phyloP scores from a whole-genome alignment of 2,797 vertebrate genomes.

The Poeciliopsis presidionis region DNA sequence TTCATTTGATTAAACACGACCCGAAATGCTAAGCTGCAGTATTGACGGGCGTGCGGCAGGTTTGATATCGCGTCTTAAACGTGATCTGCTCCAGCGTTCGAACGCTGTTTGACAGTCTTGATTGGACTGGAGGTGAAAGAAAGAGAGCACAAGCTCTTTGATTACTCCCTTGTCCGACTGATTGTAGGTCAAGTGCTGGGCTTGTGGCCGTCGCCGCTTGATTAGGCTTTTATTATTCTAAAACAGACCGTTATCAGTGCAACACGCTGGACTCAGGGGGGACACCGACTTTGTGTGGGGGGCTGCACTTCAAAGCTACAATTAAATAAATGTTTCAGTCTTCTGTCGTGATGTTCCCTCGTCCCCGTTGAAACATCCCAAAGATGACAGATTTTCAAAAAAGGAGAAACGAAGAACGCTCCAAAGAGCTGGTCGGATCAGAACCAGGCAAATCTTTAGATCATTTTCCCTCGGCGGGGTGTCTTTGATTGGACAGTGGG shows the following conservation, averaged over 20 bases:
- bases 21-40: neutral
- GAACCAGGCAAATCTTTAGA: constrained; percentile 24
- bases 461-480: constrained; percentile 32
- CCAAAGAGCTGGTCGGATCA: constrained; percentile 32
- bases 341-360: constrained; percentile 15
- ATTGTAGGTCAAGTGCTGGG: constrained; percentile 52
- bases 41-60: neutral
- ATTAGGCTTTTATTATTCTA: constrained; percentile 53
- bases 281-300: constrained; percentile 4
- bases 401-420: neutral
- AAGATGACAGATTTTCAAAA: constrained; percentile 10
- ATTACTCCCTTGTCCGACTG: constrained; percentile 33
- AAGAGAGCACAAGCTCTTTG: constrained; percentile 16
- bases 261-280: constrained; percentile 14
- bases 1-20: too few species aligned
- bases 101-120: neutral
- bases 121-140: neutral
- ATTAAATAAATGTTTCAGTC: constrained; percentile 12
- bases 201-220: constrained; percentile 34
- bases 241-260: constrained; percentile 42
- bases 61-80: constrained; percentile 30
- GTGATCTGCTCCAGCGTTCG: constrained; percentile 17
- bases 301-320: constrained; percentile 11
- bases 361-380: constrained; percentile 30
- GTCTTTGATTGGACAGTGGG: constrained; percentile 25